phyloP scores from a whole-genome alignment of 2,888 invertebrate genomes.

The Tiliacea aurago region DNA sequence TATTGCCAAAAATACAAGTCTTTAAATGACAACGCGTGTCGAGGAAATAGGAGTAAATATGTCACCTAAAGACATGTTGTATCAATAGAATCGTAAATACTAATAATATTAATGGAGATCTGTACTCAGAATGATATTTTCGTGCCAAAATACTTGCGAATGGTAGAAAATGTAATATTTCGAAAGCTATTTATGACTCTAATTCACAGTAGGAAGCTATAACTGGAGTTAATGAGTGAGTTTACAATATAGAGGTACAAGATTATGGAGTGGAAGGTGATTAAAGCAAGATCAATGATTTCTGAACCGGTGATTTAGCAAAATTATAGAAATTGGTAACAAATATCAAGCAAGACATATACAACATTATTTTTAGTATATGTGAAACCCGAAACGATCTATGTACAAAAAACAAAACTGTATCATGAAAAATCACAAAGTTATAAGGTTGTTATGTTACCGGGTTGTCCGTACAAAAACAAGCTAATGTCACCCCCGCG shows the following conservation, averaged over 20 bases:
- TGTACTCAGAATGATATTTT: slow-evolving; percentile 11
- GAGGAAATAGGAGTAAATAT: slow-evolving; percentile 35
- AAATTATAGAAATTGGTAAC: neutral
- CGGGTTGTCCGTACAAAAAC: too few species aligned
- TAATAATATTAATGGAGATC: slow-evolving; percentile 13
- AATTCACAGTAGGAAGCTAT: neutral
- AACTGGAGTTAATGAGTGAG: neutral
- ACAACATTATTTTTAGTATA: too few species aligned
- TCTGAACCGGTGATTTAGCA: neutral
- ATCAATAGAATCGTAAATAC: slow-evolving; percentile 35
- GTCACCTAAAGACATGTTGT: slow-evolving; percentile 6
- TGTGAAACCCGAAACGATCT: too few species aligned
- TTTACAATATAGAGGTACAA: neutral
- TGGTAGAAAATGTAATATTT: neutral
- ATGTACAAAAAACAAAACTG: too few species aligned
- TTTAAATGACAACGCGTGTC: slow-evolving; percentile 29
- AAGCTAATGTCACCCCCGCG: too few species aligned
- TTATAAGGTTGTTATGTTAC: too few species aligned
- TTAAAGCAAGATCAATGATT: neutral
- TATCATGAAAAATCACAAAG: too few species aligned
- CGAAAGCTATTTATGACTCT: neutral
- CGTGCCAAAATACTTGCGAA: slow-evolving; percentile 31
- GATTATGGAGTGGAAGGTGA: neutral
- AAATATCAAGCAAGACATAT: neutral
- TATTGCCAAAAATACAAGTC: slow-evolving; percentile 60